Base-by-base conservation (phyloP, 2,797 vertebrate genomes). In the Cottoperca gobio region DNA sequence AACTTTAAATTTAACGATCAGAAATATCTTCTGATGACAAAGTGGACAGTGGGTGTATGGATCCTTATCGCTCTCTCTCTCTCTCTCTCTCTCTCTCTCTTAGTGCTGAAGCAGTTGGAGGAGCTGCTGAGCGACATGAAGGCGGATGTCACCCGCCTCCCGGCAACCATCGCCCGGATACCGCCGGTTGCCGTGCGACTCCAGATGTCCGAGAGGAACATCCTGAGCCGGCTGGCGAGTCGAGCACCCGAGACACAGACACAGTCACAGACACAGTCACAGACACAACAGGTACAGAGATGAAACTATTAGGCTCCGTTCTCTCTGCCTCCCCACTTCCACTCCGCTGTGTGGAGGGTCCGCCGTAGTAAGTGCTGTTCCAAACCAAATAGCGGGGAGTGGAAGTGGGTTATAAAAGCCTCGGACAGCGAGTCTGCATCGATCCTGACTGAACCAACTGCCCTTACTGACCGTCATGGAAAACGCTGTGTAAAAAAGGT, bases 81-180 rank as follows among this genome's bases (percentile, higher is more conserved):
- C 5, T 21, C 5, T 60, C 6, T 45, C 4, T 31, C 6, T 21
- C 6, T 64, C 0, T 49, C 2, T 26, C 2, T 21, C 10, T 39
- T 89, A 99, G 98, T 99, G 87, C 93, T 99, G 91, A 99, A 99
- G 93, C 98, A 99, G 95, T 82, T 99, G 92, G 98, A 99, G 91
- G 98, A 99, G 91, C 93, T 99, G 78, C 90, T 99, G 78, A 99
- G 98, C 82, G 98, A 99, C 93, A 99, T 99, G 98, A 99, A 99
- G 93, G 98, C 98, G 0, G 98, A 99, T 50, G 98, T 99, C 78
- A 99, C 98, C 8, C 96, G 98, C 64, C 94, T 99, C 81, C 98
- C 98, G 1, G 97, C 98, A 54, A 99, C 98, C 42, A 99, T 99
- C 35, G 97, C 98, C 83, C 95, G 98, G 76, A 99, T 99, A 88